A percentile compares a stretch with the other conserved stretches of the same genome.
These are phyloP conservation scores for Bombus waltoni DNA, from an alignment of 1,140 invertebrate species.

Conservation along the genomic window DNA sequence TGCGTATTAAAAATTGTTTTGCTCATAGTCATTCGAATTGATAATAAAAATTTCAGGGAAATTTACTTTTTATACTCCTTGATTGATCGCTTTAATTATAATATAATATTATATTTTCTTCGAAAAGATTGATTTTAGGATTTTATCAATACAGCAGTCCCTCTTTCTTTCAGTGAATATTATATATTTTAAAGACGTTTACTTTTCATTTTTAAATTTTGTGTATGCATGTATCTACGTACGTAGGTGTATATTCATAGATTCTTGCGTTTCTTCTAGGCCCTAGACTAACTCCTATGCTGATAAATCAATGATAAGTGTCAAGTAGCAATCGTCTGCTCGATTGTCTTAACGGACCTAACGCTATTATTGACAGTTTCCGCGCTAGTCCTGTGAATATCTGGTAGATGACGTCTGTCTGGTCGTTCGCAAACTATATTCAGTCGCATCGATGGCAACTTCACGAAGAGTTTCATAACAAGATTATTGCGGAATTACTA, in stretches of 20 bases:
- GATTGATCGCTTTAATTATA: not conserved
- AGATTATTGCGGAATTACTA: slow-evolving; percentile 37
- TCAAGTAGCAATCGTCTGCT: not conserved
- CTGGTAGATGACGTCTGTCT: slow-evolving; percentile 31
- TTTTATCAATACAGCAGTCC: not conserved
- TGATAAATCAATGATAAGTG: not conserved
- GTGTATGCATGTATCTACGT: too few species aligned
- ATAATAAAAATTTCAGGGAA: not conserved
- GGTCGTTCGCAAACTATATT: slow-evolving; percentile 37
- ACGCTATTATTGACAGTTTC: slow-evolving; percentile 35
- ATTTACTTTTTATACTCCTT: not conserved
- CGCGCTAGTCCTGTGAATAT: not conserved
- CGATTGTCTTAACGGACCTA: not conserved
- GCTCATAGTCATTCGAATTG: not conserved
- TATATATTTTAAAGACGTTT: not conserved
- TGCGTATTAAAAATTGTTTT: not conserved
- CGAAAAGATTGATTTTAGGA: too few species aligned
- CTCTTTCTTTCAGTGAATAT: not conserved
- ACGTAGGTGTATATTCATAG: too few species aligned
- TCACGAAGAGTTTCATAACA: slow-evolving; percentile 38
- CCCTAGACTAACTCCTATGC: not conserved
- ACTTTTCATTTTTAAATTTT: too few species aligned
- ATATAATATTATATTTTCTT: too few species aligned
- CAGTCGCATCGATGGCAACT: slow-evolving; percentile 36
- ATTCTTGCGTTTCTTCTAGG: not conserved